Evolutionary conservation across 2,113 vertebrate species (phyloP).

Genomic region (Myiozetetes cayanensis): DNA sequence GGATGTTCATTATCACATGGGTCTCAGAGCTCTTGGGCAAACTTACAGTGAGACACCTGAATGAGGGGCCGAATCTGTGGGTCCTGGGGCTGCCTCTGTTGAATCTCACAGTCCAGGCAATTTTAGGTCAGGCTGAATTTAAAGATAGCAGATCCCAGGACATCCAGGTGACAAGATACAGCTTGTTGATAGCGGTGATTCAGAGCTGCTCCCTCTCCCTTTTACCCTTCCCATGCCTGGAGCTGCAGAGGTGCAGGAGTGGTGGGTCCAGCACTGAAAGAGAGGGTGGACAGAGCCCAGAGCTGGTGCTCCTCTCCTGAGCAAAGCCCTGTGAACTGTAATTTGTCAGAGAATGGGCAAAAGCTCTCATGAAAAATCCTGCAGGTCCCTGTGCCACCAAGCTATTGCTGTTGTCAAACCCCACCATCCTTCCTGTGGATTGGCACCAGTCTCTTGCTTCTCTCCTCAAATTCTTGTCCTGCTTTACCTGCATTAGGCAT

Average conservation of each 20-base stretch:
- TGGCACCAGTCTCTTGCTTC: not conserved
- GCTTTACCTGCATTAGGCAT: not conserved
- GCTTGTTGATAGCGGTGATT: not conserved
- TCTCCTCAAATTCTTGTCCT: not conserved
- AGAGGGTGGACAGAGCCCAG: not conserved
- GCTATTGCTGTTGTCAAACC: not conserved
- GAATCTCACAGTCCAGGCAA: not conserved
- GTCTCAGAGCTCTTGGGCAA: not conserved
- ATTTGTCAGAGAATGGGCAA: not conserved
- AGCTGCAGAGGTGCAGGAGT: not conserved
- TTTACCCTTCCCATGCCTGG: fast-evolving
- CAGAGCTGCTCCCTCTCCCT: not conserved
- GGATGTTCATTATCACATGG: not conserved
- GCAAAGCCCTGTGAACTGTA: not conserved
- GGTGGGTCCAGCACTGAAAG: not conserved
- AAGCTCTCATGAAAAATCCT: not conserved
- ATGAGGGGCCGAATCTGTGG: not conserved
- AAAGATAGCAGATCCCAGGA: not conserved
- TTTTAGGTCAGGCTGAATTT: not conserved
- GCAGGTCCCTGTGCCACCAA: not conserved
- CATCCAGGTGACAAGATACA: not conserved
- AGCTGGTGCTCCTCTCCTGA: not conserved
- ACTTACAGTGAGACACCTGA: not conserved
- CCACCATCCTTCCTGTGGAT: fast-evolving
- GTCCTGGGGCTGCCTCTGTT: not conserved